Conservation (phyloP, 2,113 vertebrate species). For the Sinocyclocheilus rhinocerous region DNA sequence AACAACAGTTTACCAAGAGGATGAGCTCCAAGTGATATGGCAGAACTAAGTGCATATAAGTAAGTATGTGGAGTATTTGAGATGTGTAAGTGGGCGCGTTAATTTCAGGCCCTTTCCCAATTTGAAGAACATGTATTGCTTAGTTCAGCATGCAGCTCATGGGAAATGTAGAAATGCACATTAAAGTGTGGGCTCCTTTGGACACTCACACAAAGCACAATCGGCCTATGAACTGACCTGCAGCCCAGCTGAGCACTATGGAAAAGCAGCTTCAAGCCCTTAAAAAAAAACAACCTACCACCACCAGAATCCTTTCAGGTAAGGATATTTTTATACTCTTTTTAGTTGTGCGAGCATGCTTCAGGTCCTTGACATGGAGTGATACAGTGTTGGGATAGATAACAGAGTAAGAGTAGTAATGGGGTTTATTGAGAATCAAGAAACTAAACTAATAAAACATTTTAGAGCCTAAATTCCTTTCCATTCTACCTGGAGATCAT, state of each 20-base stretch:
- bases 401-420: slow-evolving; percentile 30
- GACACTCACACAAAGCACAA: neutral
- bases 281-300: slow-evolving; percentile 45
- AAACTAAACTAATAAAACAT: neutral
- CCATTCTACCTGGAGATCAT: slow-evolving; percentile 93
- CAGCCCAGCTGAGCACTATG: slow-evolving; percentile 47
- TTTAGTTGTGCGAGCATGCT: slow-evolving; percentile 68
- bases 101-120: slow-evolving; percentile 3
- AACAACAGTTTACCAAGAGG: slow-evolving; percentile 59
- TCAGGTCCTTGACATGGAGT: slow-evolving; percentile 58
- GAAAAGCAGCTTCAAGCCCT: slow-evolving; percentile 67
- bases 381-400: slow-evolving; percentile 48
- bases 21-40: slow-evolving; percentile 60
- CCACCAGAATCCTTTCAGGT: slow-evolving; percentile 22
- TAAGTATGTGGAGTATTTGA: slow-evolving; percentile 55
- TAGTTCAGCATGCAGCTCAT: neutral
- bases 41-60: slow-evolving; percentile 42
- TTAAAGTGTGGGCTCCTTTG: neutral
- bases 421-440: slow-evolving; percentile 13
- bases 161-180: slow-evolving; percentile 32
- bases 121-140: slow-evolving; percentile 33
- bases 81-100: slow-evolving; percentile 42
- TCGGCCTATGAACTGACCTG: slow-evolving; percentile 54
- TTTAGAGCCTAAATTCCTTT: neutral
- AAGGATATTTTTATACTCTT: slow-evolving; percentile 55